These are phyloP conservation scores for Microcebus griseorufus DNA, from an alignment of 2,113 vertebrate species.

Conservation along the genomic window DNA sequence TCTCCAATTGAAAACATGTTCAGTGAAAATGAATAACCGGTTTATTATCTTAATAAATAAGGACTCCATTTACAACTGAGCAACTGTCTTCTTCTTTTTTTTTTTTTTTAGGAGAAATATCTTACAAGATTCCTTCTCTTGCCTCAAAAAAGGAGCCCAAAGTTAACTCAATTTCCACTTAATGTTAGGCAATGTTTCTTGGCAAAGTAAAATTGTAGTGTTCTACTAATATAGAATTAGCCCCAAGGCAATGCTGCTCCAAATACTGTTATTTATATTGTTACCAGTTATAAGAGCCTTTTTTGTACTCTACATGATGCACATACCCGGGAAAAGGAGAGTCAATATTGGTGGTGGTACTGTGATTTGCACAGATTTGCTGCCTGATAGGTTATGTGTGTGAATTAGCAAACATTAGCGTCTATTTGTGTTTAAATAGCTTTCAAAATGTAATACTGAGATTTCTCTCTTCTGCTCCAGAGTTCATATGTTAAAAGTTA, in stretches of 20 bases:
- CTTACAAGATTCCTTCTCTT: slow-evolving; percentile 36
- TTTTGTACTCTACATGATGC: not conserved
- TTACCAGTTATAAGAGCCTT: not conserved
- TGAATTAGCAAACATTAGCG: not conserved
- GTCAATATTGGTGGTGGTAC: not conserved
- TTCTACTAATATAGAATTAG: not conserved
- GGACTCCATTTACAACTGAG: slow-evolving; percentile 54
- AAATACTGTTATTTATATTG: not conserved
- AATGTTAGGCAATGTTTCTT: not conserved
- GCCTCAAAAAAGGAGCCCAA: not conserved
- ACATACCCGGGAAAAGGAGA: not conserved
- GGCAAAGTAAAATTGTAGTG: not conserved
- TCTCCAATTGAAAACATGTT: slow-evolving; percentile 13
- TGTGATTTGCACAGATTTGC: not conserved
- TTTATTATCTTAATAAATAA: slow-evolving; percentile 72
- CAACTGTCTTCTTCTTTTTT: not conserved
- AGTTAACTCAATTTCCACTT: not conserved
- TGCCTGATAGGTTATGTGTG: not conserved
- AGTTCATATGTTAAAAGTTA: not conserved
- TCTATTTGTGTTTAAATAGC: not conserved
- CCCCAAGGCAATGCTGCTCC: not conserved
- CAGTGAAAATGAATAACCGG: slow-evolving; percentile 66
- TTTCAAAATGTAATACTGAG: not conserved
- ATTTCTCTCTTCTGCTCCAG: not conserved
- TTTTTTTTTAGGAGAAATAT: slow-evolving; percentile 4